Evolutionary conservation across 1,140 invertebrate species (phyloP).

Genomic region (Scaptodrosophila lebanonensis): DNA sequence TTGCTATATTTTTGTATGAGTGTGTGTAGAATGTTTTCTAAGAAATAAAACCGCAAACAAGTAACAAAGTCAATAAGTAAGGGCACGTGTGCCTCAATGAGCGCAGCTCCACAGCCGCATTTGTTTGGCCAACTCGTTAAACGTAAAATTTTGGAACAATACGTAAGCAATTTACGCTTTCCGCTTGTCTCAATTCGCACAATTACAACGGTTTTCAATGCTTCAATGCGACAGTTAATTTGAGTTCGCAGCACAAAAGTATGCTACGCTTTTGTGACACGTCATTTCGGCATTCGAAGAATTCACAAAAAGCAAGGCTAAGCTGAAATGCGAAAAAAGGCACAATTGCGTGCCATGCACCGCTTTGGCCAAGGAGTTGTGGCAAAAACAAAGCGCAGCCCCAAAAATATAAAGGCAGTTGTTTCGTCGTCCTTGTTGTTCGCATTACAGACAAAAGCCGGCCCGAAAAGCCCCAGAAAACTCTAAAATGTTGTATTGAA

Average conservation of each 20-base stretch:
- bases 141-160: conserved; percentile 34
- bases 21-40: not conserved
- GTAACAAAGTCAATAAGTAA: conserved; percentile 14
- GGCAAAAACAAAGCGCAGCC: conserved; percentile 7
- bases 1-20: conserved; percentile 6
- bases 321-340: no score
- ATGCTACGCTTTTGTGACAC: conserved; percentile 13
- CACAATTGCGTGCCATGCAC: no score
- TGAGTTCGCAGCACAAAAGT: conserved; percentile 54
- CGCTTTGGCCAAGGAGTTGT: not conserved
- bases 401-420: conserved; percentile 48
- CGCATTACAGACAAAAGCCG: no score
- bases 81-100: conserved; percentile 6
- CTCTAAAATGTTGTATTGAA: conserved; percentile 29
- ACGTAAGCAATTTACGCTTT: conserved; percentile 63
- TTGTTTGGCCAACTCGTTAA: conserved; percentile 6
- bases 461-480: conserved; percentile 37
- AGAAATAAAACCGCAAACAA: conserved; percentile 5
- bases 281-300: conserved; percentile 3
- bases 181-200: conserved; percentile 62
- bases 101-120: not conserved
- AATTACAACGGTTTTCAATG: conserved; percentile 57
- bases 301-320: conserved; percentile 7
- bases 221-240: conserved; percentile 60
- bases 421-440: no score